Conservation (phyloP, 2,888 invertebrate genomes). For the Anorthoa munda region DNA sequence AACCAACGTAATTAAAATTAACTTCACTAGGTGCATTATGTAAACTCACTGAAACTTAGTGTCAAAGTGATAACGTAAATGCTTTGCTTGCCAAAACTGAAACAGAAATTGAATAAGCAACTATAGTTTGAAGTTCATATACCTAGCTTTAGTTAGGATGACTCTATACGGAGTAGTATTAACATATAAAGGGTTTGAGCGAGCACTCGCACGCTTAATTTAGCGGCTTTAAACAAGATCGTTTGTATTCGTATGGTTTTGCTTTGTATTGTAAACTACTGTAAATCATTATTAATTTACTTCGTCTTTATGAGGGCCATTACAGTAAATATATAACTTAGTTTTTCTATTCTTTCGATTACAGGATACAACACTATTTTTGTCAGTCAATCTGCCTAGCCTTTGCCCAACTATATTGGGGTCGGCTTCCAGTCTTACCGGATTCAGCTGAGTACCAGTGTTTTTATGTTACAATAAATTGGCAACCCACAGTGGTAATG, state of each 20-base stretch:
- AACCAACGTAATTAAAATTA: neutral
- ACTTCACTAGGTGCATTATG: neutral
- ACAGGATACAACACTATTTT: too few relatives aligned
- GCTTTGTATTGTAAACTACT: conserved; percentile 27
- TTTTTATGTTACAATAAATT: too few relatives aligned
- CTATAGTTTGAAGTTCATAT: conserved; percentile 42
- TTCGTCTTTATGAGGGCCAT: neutral
- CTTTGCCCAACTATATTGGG: too few relatives aligned
- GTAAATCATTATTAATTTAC: conserved; percentile 24
- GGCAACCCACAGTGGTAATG: too few relatives aligned
- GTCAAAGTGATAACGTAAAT: conserved; percentile 44
- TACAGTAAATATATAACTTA: neutral
- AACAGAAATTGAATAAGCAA: conserved; percentile 55
- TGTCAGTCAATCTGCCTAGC: too few relatives aligned
- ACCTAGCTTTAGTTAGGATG: conserved; percentile 36
- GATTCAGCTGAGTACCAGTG: too few relatives aligned
- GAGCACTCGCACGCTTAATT: conserved; percentile 45
- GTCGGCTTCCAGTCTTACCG: too few relatives aligned
- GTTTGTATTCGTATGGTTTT: conserved; percentile 55
- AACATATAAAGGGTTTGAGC: conserved; percentile 56
- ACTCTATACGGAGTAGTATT: conserved; percentile 46
- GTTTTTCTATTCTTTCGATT: too few relatives aligned
- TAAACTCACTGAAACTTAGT: conserved; percentile 3
- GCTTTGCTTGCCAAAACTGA: conserved; percentile 42
- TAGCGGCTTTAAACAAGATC: conserved; percentile 49